These are phyloP conservation scores for Parazoanthus darwini DNA, from an alignment of 92 coral and sea anemone species.

Conservation along the genomic window DNA sequence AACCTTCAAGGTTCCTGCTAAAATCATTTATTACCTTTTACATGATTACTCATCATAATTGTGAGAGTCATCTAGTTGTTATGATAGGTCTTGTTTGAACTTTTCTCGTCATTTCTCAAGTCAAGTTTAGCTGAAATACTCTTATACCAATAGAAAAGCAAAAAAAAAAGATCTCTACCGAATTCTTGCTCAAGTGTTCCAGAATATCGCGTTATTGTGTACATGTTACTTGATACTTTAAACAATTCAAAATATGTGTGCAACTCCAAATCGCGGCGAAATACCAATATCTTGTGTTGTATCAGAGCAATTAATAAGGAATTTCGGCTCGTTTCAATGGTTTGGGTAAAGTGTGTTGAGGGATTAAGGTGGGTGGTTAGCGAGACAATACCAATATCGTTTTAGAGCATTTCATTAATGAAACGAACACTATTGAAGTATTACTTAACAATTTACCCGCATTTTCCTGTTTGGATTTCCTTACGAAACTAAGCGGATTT, in stretches of 20 bases:
- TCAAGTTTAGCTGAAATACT: no score
- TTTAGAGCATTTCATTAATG: not conserved
- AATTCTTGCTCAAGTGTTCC: not conserved
- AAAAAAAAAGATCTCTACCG: no score
- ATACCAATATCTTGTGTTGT: no score
- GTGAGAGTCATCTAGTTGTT: no score
- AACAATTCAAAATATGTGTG: not conserved
- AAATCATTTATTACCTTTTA: no score
- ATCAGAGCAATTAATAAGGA: not conserved
- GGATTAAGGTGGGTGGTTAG: not conserved
- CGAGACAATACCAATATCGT: not conserved
- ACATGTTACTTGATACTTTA: no score
- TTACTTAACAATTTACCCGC: not conserved
- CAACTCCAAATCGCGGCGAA: no score
- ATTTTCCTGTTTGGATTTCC: not conserved
- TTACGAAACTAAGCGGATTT: not conserved
- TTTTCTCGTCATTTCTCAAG: no score
- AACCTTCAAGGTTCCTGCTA: not conserved
- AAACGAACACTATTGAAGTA: not conserved
- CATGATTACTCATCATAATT: no score
- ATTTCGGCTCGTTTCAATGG: not conserved
- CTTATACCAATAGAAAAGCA: no score
- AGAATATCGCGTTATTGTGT: not conserved
- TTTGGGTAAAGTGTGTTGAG: not conserved
- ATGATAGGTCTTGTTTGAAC: no score